Percentiles rank a stretch among this genome's conserved stretches.
phyloP scores from a whole-genome alignment of 2,888 invertebrate species.

The Eurytoma californica region DNA sequence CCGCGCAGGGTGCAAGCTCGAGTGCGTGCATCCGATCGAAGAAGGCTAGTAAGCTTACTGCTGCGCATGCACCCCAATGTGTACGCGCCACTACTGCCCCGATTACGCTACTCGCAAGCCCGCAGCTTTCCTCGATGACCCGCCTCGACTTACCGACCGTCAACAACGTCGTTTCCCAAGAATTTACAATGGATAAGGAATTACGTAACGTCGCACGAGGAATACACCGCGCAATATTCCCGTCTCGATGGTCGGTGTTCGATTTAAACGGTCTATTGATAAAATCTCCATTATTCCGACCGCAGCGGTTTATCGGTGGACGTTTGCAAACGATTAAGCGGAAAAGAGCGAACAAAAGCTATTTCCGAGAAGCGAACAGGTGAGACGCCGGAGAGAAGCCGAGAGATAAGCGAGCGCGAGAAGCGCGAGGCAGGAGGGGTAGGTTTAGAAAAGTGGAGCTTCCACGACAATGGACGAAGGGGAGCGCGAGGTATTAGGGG shows the following conservation, averaged over 20 bases:
- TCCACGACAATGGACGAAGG: background rate
- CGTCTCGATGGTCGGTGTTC: too few relatives aligned
- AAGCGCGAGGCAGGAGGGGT: background rate
- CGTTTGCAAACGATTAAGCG: too few relatives aligned
- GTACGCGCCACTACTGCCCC: slow-evolving; percentile 55
- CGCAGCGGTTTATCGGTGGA: too few relatives aligned
- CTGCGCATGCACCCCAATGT: slow-evolving; percentile 62
- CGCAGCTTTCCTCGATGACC: background rate
- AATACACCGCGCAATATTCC: too few relatives aligned
- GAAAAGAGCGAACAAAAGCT: too few relatives aligned
- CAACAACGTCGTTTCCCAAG: slow-evolving; percentile 5
- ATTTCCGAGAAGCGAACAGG: background rate
- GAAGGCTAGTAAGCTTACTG: slow-evolving; percentile 59
- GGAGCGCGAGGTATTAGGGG: slow-evolving; percentile 13
- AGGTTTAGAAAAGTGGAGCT: background rate
- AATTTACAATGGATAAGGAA: too few relatives aligned
- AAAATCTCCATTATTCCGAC: too few relatives aligned
- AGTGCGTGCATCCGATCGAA: slow-evolving; percentile 63
- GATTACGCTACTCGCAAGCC: slow-evolving; percentile 60
- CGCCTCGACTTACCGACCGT: slow-evolving; percentile 14
- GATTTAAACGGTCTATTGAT: too few relatives aligned
- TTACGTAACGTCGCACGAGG: too few relatives aligned
- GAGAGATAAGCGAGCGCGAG: background rate
- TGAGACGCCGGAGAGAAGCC: background rate
- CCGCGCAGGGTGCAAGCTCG: background rate